A percentile compares a stretch with the other conserved stretches of the same genome.
phyloP scores from a whole-genome alignment of 2,113 vertebrate genomes.

The Nibea coibor region DNA sequence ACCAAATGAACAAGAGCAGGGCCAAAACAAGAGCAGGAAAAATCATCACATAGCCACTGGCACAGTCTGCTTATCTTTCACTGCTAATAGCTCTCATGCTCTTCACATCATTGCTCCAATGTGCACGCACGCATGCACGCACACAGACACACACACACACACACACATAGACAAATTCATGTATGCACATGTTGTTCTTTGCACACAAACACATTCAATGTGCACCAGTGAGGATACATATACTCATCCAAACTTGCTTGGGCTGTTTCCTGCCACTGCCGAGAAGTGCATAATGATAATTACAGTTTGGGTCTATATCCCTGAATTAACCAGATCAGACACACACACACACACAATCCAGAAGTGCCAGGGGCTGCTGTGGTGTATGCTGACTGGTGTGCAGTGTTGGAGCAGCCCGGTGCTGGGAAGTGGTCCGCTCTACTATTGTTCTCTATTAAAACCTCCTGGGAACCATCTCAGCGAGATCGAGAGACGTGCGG shows the following conservation, averaged over 20 bases:
- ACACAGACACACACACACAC: slow-evolving; percentile 2
- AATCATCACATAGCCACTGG: slow-evolving; percentile 71
- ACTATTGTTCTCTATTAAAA: slow-evolving; percentile 94
- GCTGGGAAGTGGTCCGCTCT: slow-evolving; percentile 91
- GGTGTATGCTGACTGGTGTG: slow-evolving; percentile 51
- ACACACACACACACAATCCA: slow-evolving; percentile 50
- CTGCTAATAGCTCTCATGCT: slow-evolving; percentile 63
- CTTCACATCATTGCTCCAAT: slow-evolving; percentile 53
- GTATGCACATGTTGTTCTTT: slow-evolving; percentile 70
- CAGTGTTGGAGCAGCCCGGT: slow-evolving; percentile 71
- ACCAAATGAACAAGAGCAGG: slow-evolving; percentile 60
- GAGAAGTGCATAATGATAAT: slow-evolving; percentile 83
- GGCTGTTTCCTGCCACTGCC: slow-evolving; percentile 77
- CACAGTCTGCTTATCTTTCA: slow-evolving; percentile 73
- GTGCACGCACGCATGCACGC: not conserved
- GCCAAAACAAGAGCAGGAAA: slow-evolving; percentile 72
- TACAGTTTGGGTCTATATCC: slow-evolving; percentile 79
- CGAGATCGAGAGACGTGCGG: slow-evolving; percentile 31
- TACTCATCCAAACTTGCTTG: slow-evolving; percentile 75
- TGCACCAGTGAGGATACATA: slow-evolving; percentile 53
- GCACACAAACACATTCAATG: slow-evolving; percentile 64
- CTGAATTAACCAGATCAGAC: slow-evolving; percentile 79
- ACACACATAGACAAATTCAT: slow-evolving; percentile 42
- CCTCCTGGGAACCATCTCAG: slow-evolving; percentile 84
- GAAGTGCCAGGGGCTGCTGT: slow-evolving; percentile 70